Evolutionary conservation across 1,140 invertebrate species (phyloP).

Genomic region (Magallana angulata): DNA sequence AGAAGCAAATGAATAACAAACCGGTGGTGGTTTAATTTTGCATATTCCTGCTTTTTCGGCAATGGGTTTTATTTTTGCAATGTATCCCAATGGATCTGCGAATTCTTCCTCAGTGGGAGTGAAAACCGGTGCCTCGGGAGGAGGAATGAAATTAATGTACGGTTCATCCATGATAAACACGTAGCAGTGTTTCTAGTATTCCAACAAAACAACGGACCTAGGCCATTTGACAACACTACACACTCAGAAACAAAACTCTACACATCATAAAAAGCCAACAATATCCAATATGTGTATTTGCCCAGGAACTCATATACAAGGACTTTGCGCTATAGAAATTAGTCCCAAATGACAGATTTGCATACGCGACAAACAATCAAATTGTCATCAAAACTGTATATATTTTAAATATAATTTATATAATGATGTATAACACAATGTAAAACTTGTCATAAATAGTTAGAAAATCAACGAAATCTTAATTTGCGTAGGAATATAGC

Average conservation of each 20-base stretch:
- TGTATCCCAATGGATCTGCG: conserved; percentile 94
- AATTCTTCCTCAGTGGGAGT: conserved; percentile 93
- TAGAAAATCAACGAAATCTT: neutral
- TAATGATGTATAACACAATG: neutral
- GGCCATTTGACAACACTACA: neutral
- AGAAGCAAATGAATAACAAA: conserved; percentile 64
- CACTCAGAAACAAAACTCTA: conserved; percentile 22
- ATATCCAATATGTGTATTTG: conserved; percentile 56
- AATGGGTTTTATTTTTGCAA: conserved; percentile 90
- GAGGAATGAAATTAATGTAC: conserved; percentile 75
- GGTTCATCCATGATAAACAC: conserved; percentile 62
- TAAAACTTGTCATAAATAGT: neutral
- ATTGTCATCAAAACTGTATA: neutral
- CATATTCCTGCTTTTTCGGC: conserved; percentile 94
- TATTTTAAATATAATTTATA: neutral
- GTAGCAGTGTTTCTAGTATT: neutral
- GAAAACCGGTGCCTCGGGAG: conserved; percentile 91
- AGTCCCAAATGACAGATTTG: conserved; percentile 42
- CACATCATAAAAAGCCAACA: conserved; percentile 44
- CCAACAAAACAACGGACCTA: conserved; percentile 10
- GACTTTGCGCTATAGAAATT: conserved; percentile 45
- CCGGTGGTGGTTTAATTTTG: conserved; percentile 91
- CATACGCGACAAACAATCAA: neutral
- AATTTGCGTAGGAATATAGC: conserved; percentile 58
- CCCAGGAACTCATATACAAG: conserved; percentile 63